Percentiles rank a stretch among this genome's conserved stretches.
These are phyloP conservation scores for Epinephelus malabaricus DNA, from an alignment of 2,797 vertebrate species.

Conservation along the genomic window DNA sequence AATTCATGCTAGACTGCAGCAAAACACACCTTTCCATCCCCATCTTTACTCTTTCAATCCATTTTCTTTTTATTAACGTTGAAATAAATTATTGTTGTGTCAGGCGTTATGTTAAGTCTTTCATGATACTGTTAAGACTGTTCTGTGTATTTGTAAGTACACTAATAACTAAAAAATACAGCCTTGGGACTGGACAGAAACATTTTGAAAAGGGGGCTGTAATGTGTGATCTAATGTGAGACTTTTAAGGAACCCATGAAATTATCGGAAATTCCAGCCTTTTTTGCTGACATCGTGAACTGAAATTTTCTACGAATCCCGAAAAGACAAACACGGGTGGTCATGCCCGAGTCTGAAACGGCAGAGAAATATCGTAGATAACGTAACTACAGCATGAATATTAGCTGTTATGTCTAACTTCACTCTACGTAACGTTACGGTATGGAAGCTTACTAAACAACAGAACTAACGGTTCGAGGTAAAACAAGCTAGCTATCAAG, in stretches of 20 bases:
- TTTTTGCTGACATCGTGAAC: background rate
- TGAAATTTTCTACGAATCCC: background rate
- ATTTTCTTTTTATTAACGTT: too few species aligned
- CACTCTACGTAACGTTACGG: background rate
- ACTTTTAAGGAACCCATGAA: slow-evolving; percentile 12
- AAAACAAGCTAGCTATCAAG: background rate
- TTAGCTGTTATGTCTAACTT: background rate
- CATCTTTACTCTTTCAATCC: background rate
- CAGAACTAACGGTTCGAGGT: slow-evolving; percentile 29
- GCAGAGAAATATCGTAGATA: background rate
- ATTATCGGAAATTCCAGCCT: slow-evolving; percentile 48
- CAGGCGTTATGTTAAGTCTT: too few species aligned
- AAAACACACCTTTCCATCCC: background rate
- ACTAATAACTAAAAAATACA: background rate
- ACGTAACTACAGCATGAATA: background rate
- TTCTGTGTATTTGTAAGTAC: background rate
- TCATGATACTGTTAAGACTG: background rate
- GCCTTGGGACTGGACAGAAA: background rate
- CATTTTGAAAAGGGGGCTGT: too few species aligned
- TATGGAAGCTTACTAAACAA: background rate
- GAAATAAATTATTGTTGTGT: background rate
- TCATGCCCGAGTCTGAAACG: background rate
- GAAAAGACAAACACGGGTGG: background rate
- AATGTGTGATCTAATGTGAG: slow-evolving; percentile 34
- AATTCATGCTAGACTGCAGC: background rate